Conservation (phyloP, 2,888 invertebrate species). For the Lepidochrysops patricia region DNA sequence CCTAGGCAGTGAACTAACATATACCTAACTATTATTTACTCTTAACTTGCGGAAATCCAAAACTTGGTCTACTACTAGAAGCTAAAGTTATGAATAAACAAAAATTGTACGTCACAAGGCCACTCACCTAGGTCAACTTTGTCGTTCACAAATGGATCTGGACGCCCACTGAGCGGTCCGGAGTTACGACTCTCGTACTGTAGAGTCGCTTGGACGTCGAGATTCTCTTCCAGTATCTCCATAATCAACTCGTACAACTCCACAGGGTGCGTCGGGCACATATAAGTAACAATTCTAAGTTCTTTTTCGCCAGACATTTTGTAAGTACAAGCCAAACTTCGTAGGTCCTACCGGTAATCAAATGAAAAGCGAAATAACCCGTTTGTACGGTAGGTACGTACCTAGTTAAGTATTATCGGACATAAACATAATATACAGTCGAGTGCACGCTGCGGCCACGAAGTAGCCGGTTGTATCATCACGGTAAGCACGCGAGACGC, state of each 20-base stretch:
- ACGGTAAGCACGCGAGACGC: not conserved
- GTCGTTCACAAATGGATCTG: conserved; percentile 70
- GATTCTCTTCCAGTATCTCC: conserved; percentile 68
- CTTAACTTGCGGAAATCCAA: not conserved
- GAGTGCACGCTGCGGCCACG: conserved; percentile 28
- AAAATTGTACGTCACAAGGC: not conserved
- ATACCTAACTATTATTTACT: not conserved
- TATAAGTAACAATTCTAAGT: conserved; percentile 74
- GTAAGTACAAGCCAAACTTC: not conserved
- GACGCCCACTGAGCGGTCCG: conserved; percentile 63
- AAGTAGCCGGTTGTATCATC: conserved; percentile 18
- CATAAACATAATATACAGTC: not conserved
- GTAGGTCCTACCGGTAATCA: not conserved
- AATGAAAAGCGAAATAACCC: not conserved
- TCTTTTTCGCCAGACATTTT: conserved; percentile 52
- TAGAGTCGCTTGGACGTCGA: conserved; percentile 64
- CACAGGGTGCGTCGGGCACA: conserved; percentile 77
- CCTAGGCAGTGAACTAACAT: not conserved
- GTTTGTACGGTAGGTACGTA: not conserved
- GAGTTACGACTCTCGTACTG: conserved; percentile 75
- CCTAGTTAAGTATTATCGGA: conserved; percentile 3
- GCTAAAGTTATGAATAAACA: not conserved
- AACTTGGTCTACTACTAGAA: not conserved
- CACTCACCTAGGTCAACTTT: conserved; percentile 74
- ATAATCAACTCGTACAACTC: conserved; percentile 74